phyloP scores from a whole-genome alignment of 1,140 invertebrate species.

The Drosophila ambigua region DNA sequence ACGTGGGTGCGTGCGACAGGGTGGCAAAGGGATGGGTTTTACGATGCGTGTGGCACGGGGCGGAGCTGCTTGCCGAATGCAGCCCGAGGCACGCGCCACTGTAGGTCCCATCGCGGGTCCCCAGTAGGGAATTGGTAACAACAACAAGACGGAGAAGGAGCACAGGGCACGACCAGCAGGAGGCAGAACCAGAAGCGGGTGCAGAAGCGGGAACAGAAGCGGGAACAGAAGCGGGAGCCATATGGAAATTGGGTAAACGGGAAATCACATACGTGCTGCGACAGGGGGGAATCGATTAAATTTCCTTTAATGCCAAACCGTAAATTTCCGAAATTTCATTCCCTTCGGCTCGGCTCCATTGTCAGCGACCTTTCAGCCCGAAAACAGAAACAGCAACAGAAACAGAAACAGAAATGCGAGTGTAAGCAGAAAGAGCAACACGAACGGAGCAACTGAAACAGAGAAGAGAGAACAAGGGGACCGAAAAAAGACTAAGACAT shows the following conservation, averaged over 20 bases:
- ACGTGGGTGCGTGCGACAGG: slow-evolving; percentile 20
- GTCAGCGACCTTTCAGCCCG: slow-evolving; percentile 73
- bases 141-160: too few species aligned
- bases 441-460: background rate
- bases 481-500: slow-evolving; percentile 17
- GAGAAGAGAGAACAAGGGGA: background rate
- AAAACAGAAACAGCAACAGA: slow-evolving; percentile 25
- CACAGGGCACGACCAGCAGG: background rate
- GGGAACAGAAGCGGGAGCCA: slow-evolving; percentile 26
- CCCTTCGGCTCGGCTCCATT: slow-evolving; percentile 35
- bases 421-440: background rate
- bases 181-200: background rate
- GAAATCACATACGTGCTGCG: slow-evolving; percentile 62
- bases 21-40: slow-evolving; percentile 10
- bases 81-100: slow-evolving; percentile 41
- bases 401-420: slow-evolving; percentile 28
- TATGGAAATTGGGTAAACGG: slow-evolving; percentile 39
- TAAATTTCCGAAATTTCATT: slow-evolving; percentile 60
- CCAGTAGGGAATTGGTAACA: slow-evolving; percentile 34
- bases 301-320: slow-evolving; percentile 72
- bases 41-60: slow-evolving; percentile 7
- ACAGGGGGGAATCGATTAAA: slow-evolving; percentile 69
- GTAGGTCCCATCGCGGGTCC: slow-evolving; percentile 11
- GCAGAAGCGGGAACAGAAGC: slow-evolving; percentile 3
- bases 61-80: slow-evolving; percentile 22